A percentile compares a stretch with the other conserved stretches of the same genome.
Conservation (phyloP, 2,113 vertebrate genomes). For the Larimichthys polyactis region DNA sequence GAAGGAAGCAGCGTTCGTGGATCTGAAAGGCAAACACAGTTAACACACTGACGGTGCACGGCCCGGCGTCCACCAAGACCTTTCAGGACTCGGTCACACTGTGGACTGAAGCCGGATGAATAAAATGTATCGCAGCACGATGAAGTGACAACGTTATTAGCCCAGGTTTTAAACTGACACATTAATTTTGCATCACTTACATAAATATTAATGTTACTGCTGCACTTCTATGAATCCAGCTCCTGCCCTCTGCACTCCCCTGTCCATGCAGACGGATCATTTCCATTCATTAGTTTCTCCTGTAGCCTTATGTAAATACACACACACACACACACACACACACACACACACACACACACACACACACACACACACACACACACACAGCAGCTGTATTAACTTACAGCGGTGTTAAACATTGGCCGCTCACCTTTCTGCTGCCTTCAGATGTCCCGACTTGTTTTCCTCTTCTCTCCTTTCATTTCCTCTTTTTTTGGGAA, state of each 20-base stretch:
- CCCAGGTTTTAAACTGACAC: neutral
- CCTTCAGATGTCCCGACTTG: constrained; percentile 29
- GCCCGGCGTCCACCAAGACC: neutral
- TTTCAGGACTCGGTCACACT: neutral
- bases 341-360: no score
- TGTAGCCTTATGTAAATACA: neutral
- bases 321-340: neutral
- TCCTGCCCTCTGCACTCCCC: neutral
- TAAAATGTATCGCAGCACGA: neutral
- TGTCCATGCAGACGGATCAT: neutral
- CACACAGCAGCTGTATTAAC: constrained; percentile 3
- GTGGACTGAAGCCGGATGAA: neutral
- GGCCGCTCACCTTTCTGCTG: constrained; percentile 9
- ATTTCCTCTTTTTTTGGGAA: constrained; percentile 30
- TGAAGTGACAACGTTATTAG: neutral
- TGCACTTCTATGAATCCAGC: constrained; percentile 5
- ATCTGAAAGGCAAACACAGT: constrained; percentile 51
- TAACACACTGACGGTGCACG: neutral
- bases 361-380: neutral
- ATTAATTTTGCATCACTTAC: neutral
- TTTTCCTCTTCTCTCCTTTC: constrained; percentile 39
- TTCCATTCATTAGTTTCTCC: constrained; percentile 12
- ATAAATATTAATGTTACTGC: constrained; percentile 12
- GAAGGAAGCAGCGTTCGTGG: constrained; percentile 35
- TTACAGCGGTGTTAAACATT: constrained; percentile 8